Percentiles rank a stretch among this genome's conserved stretches.
These are phyloP conservation scores for Xerus inauris DNA, from an alignment of 2,113 vertebrate species.

Conservation along the genomic window DNA sequence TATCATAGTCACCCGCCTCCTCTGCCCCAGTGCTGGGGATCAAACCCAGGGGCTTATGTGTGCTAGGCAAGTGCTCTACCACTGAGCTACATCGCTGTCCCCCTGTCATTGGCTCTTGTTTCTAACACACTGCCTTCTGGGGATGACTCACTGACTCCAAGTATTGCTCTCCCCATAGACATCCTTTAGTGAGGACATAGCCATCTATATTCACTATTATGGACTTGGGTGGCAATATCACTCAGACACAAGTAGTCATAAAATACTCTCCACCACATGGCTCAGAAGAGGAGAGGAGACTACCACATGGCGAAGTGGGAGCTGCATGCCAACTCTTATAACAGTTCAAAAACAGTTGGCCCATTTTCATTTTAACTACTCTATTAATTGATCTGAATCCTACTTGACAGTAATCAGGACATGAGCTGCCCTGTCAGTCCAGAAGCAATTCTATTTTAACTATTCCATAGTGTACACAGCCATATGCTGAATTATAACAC, in stretches of 20 bases:
- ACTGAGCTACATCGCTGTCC: background rate
- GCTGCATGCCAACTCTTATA: slow-evolving; percentile 14
- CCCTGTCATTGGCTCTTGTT: background rate
- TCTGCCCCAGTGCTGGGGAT: background rate
- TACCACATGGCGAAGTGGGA: background rate
- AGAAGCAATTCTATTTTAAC: slow-evolving; percentile 62
- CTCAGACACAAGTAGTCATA: background rate
- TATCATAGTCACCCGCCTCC: background rate
- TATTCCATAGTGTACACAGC: slow-evolving; percentile 21
- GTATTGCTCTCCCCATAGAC: background rate
- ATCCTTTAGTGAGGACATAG: background rate
- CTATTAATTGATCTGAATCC: slow-evolving; percentile 66
- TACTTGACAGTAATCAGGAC: slow-evolving; percentile 48
- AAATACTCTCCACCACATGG: background rate
- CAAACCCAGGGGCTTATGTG: background rate
- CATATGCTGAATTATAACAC: slow-evolving; percentile 68
- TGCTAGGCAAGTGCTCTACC: background rate
- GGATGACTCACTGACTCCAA: background rate
- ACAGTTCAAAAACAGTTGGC: slow-evolving; percentile 21
- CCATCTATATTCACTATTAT: background rate
- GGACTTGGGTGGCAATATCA: background rate
- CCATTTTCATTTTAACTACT: slow-evolving; percentile 59
- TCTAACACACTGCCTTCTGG: background rate
- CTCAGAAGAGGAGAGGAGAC: background rate
- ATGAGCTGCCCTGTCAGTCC: slow-evolving; percentile 28